phyloP scores from a whole-genome alignment of 2,888 invertebrate genomes.

The Hirtodrosophila trivittata region DNA sequence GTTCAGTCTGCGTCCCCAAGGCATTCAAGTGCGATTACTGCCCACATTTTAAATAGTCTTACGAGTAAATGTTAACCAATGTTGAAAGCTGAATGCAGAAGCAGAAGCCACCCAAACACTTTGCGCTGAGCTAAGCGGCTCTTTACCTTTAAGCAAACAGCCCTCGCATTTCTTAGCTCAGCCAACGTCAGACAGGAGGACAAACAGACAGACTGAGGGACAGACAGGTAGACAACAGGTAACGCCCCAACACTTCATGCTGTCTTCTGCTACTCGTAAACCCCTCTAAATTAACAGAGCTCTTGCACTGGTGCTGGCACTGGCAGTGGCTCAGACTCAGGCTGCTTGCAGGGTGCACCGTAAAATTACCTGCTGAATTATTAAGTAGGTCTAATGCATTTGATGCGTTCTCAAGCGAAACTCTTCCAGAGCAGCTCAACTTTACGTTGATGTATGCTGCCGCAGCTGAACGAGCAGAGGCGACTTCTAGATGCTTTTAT shows the following conservation, averaged over 20 bases:
- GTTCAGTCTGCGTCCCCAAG: conserved; percentile 14
- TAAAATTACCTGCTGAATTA: conserved; percentile 59
- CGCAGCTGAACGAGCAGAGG: conserved; percentile 26
- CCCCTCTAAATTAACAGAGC: conserved; percentile 55
- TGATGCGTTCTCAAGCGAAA: conserved; percentile 60
- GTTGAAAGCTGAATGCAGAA: not conserved
- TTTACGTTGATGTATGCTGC: conserved; percentile 53
- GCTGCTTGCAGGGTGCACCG: conserved; percentile 37
- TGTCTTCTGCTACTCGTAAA: conserved; percentile 16
- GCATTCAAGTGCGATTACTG: conserved; percentile 16
- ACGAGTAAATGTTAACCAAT: conserved; percentile 24
- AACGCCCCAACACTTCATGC: conserved; percentile 42
- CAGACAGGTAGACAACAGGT: conserved; percentile 11
- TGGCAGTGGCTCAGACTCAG: not conserved
- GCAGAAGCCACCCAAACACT: conserved; percentile 45
- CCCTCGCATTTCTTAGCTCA: conserved; percentile 33
- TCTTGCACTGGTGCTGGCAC: not conserved
- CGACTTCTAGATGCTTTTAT: not conserved
- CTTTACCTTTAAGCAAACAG: conserved; percentile 43
- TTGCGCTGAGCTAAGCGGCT: conserved; percentile 44
- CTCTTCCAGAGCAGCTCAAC: conserved; percentile 33
- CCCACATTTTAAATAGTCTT: conserved; percentile 20
- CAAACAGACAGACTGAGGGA: conserved; percentile 2
- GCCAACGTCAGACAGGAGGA: conserved; percentile 9
- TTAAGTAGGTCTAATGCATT: conserved; percentile 72